Conservation (phyloP, 1,140 invertebrate species). For the Melanaphis sacchari region DNA sequence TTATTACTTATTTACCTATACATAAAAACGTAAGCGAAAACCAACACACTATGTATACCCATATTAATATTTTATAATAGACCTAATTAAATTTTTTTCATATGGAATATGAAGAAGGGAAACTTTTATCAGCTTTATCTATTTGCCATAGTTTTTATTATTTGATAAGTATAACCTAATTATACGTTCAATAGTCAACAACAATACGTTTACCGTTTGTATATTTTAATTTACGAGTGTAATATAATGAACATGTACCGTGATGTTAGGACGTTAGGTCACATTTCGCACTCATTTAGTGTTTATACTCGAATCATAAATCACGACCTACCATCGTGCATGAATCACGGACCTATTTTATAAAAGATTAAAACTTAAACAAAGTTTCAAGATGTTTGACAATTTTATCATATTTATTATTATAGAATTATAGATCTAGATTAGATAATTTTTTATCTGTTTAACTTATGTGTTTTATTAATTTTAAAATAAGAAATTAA, state of each 20-base stretch:
- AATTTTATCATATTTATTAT: not conserved
- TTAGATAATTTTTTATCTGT: not conserved
- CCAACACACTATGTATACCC: not conserved
- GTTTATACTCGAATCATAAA: not conserved
- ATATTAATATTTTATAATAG: not conserved
- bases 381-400: not conserved
- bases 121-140: not conserved
- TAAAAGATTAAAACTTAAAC: not conserved
- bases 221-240: not conserved
- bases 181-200: not conserved
- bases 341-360: not conserved
- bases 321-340: not conserved
- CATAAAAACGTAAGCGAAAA: not conserved
- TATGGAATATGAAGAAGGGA: not conserved
- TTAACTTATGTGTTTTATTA: not conserved
- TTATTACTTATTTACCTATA: not conserved
- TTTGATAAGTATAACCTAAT: not conserved
- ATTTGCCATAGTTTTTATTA: not conserved
- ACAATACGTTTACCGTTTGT: not conserved
- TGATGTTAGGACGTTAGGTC: not conserved
- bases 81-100: not conserved
- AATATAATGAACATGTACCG: no score
- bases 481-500: not conserved
- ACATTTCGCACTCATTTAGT: not conserved
- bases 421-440: not conserved